A percentile compares a stretch with the other conserved stretches of the same genome.
Evolutionary conservation across 2,113 vertebrate species (phyloP).

Genomic region (Chrysochloris asiatica): DNA sequence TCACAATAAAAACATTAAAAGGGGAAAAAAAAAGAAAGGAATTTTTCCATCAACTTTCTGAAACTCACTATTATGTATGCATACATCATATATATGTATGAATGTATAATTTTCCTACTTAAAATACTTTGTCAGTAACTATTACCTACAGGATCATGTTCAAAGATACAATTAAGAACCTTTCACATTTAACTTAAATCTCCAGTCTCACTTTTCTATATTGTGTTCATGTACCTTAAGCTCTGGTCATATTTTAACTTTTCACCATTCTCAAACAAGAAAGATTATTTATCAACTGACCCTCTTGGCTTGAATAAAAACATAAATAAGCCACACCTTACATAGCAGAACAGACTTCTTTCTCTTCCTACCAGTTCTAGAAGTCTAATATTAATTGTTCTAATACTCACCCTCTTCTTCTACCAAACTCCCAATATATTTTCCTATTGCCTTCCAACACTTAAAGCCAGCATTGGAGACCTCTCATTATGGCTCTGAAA

Average conservation of each 20-base stretch:
- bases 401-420: not conserved
- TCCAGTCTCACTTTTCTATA: not conserved
- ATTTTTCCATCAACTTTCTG: too few species aligned
- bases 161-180: not conserved
- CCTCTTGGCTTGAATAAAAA: not conserved
- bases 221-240: not conserved
- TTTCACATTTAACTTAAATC: not conserved
- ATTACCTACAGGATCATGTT: not conserved
- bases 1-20: too few species aligned
- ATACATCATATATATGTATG: too few species aligned
- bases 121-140: not conserved
- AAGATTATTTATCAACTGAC: not conserved
- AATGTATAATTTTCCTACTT: not conserved
- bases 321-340: not conserved
- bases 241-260: not conserved
- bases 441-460: not conserved
- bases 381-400: not conserved
- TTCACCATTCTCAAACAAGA: not conserved
- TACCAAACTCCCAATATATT: not conserved
- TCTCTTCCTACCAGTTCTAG: not conserved
- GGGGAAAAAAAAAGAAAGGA: too few species aligned
- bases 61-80: too few species aligned
- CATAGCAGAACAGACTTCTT: not conserved
- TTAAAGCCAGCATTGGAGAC: not conserved
- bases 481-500: not conserved